Percentiles rank a stretch among this genome's conserved stretches.
phyloP scores from a whole-genome alignment of 2,113 vertebrate species.

The Pavo muticus region DNA sequence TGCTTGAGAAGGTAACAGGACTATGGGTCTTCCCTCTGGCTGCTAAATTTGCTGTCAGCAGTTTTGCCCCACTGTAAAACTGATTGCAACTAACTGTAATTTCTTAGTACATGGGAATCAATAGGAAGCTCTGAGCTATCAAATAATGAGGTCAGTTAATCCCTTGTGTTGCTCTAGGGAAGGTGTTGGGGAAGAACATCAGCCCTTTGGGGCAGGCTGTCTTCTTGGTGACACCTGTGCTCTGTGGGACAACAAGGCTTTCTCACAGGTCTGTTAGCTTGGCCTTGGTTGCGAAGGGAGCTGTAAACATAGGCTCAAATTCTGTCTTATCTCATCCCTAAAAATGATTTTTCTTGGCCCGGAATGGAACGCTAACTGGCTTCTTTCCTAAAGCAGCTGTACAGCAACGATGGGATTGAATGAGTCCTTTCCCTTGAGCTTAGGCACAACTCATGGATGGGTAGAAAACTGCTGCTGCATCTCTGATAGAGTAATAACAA shows the following conservation, averaged over 20 bases:
- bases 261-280: conserved; percentile 45
- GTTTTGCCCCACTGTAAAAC: not conserved
- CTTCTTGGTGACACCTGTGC: not conserved
- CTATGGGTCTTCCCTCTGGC: not conserved
- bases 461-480: conserved; percentile 50
- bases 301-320: conserved; percentile 33
- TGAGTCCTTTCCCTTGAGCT: conserved; percentile 34
- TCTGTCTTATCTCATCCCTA: conserved; percentile 63
- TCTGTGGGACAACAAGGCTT: not conserved
- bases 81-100: not conserved
- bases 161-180: not conserved
- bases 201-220: not conserved
- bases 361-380: conserved; percentile 25
- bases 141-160: conserved; percentile 7
- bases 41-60: not conserved
- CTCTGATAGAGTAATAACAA: conserved; percentile 16
- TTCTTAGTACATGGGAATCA: conserved; percentile 20
- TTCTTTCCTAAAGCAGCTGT: conserved; percentile 63
- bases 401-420: conserved; percentile 29
- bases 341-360: conserved; percentile 66
- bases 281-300: conserved; percentile 24
- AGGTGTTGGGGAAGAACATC: not conserved
- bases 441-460: conserved; percentile 34
- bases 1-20: not conserved
- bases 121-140: conserved; percentile 11